phyloP scores from a whole-genome alignment of 2,888 invertebrate genomes.

The Caenorhabditis becei region DNA sequence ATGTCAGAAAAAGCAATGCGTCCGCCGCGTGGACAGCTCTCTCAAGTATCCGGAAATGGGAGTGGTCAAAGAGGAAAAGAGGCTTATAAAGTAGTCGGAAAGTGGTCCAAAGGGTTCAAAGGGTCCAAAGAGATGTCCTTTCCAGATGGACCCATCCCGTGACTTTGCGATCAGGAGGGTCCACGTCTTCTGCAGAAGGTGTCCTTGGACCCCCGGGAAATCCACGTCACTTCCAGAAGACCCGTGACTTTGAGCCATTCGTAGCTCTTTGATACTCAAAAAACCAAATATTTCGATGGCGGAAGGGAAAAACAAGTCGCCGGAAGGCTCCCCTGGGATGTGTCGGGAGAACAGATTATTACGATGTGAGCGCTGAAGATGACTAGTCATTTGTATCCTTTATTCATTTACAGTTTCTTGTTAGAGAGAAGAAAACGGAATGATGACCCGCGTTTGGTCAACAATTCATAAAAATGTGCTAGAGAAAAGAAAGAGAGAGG shows the following conservation, averaged over 20 bases:
- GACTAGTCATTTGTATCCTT: background rate
- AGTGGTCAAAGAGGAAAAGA: conserved; percentile 40
- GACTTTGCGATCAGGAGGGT: too few species aligned
- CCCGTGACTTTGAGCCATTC: conserved; percentile 24
- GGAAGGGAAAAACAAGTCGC: conserved; percentile 24
- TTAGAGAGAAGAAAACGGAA: conserved; percentile 12
- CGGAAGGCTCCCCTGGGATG: conserved; percentile 11
- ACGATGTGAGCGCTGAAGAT: conserved; percentile 4
- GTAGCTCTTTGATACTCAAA: conserved; percentile 39
- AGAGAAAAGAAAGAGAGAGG: conserved; percentile 8
- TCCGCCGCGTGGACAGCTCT: conserved; percentile 1
- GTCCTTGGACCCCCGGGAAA: background rate
- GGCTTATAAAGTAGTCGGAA: background rate
- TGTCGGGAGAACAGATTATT: background rate
- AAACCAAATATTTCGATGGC: conserved; percentile 18
- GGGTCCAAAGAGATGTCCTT: background rate
- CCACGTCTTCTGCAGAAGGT: conserved; percentile 5
- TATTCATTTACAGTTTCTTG: conserved; percentile 33
- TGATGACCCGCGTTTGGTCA: conserved; percentile 51
- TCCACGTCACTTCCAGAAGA: background rate
- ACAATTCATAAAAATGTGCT: conserved; percentile 31
- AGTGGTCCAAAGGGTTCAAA: background rate
- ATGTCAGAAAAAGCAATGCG: conserved; percentile 32
- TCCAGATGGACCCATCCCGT: too few species aligned
- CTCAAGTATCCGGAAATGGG: conserved; percentile 55